These are phyloP conservation scores for Battus philenor DNA, from an alignment of 1,140 invertebrate species.

Conservation along the genomic window DNA sequence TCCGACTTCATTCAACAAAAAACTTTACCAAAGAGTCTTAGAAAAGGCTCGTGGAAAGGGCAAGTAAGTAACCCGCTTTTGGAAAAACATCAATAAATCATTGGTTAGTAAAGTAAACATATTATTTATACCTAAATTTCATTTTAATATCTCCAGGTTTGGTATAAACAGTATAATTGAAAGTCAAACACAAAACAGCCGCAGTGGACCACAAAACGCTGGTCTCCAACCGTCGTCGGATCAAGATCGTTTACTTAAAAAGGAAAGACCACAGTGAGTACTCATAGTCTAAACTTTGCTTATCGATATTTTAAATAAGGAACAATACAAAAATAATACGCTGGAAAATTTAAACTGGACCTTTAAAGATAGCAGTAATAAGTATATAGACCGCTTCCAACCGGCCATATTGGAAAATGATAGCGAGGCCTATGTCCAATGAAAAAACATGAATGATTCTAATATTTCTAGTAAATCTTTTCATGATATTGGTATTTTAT, in stretches of 20 bases:
- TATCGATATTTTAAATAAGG: too few relatives aligned
- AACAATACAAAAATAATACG: too few relatives aligned
- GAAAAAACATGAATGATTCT: too few relatives aligned
- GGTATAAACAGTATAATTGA: constrained; percentile 33
- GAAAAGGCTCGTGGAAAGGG: constrained; percentile 52
- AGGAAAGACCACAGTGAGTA: constrained; percentile 81
- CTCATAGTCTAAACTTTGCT: too few relatives aligned
- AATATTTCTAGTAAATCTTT: too few relatives aligned
- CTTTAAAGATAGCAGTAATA: too few relatives aligned
- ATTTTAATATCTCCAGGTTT: constrained; percentile 32
- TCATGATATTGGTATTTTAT: too few relatives aligned
- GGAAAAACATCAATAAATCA: not conserved
- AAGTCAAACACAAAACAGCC: constrained; percentile 71
- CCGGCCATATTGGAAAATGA: too few relatives aligned
- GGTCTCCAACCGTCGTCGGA: constrained; percentile 74
- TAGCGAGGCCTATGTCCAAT: too few relatives aligned
- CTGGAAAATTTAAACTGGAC: too few relatives aligned
- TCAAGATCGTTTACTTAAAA: constrained; percentile 51
- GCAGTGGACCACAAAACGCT: constrained; percentile 83
- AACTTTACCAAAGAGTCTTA: constrained; percentile 83
- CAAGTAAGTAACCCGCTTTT: constrained; percentile 35
- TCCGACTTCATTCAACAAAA: constrained; percentile 81
- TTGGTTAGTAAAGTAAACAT: not conserved
- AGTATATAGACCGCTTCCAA: too few relatives aligned
- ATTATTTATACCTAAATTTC: too few relatives aligned